These are phyloP conservation scores for Belonocnema kinseyi DNA, from an alignment of 1,140 invertebrate species.

Conservation along the genomic window DNA sequence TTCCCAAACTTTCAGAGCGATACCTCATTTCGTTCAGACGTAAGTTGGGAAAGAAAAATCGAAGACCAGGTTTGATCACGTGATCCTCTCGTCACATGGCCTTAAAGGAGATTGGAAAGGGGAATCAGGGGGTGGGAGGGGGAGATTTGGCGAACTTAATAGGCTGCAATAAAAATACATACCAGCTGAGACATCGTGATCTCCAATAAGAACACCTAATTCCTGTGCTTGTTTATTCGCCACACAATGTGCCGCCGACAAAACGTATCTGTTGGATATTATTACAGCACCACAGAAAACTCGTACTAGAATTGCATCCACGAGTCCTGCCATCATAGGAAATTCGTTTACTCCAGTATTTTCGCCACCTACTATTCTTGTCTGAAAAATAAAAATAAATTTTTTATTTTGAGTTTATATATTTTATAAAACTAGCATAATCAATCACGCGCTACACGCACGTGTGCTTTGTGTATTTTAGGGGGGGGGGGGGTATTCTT, in stretches of 20 bases:
- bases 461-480: too few relatives aligned
- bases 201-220: slow-evolving; percentile 75
- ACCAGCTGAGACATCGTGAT: slow-evolving; percentile 33
- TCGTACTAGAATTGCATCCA: slow-evolving; percentile 62
- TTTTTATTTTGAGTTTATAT: too few relatives aligned
- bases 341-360: slow-evolving; percentile 80
- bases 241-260: slow-evolving; percentile 85
- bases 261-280: slow-evolving; percentile 77
- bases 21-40: too few relatives aligned
- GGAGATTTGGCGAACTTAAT: not conserved
- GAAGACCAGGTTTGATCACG: too few relatives aligned
- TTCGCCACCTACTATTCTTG: slow-evolving; percentile 79
- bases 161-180: not conserved
- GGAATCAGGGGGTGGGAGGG: too few relatives aligned
- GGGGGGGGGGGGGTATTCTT: too few relatives aligned
- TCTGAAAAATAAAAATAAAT: slow-evolving; percentile 62
- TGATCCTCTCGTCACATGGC: too few relatives aligned
- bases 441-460: too few relatives aligned
- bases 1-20: too few relatives aligned
- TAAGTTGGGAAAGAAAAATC: too few relatives aligned
- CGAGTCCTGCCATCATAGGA: slow-evolving; percentile 80
- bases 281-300: slow-evolving; percentile 82
- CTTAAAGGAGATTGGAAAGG: too few relatives aligned
- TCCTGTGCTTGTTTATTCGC: slow-evolving; percentile 34
- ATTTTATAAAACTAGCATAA: too few relatives aligned